Conservation (phyloP, 64 coral and sea anemone species). For the Stichodactyla mertensii region DNA sequence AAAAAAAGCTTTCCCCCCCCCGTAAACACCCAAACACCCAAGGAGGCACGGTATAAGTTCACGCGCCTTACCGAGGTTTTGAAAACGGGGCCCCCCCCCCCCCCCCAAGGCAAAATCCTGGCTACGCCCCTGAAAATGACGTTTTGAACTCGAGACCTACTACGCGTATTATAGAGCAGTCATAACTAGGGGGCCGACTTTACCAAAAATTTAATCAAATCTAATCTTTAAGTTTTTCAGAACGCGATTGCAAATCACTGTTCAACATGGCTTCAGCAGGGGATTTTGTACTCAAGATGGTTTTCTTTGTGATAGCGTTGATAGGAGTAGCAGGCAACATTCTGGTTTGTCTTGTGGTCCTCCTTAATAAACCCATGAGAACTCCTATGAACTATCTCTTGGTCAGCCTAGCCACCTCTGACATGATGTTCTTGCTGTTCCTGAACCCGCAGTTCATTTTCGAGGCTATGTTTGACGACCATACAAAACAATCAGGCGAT, state of each 20-base stretch:
- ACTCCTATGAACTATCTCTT: conserved; percentile 25
- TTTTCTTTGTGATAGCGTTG: not conserved
- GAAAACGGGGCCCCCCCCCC: too few relatives aligned
- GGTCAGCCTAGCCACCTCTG: conserved; percentile 15
- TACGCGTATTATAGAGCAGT: too few relatives aligned
- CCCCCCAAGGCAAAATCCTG: too few relatives aligned
- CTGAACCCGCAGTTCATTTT: not conserved
- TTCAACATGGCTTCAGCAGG: not conserved
- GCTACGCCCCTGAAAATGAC: too few relatives aligned
- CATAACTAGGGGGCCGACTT: too few relatives aligned
- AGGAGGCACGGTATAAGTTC: too few relatives aligned
- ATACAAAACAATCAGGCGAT: not conserved
- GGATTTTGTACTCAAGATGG: not conserved
- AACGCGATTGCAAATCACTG: not conserved
- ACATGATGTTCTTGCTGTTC: conserved; percentile 11
- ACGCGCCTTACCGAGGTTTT: too few relatives aligned
- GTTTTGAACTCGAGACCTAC: too few relatives aligned
- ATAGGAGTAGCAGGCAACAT: conserved; percentile 2
- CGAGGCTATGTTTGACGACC: not conserved
- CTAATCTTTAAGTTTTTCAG: too few relatives aligned
- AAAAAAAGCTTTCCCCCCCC: too few relatives aligned
- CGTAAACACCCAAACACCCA: too few relatives aligned
- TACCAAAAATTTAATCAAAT: too few relatives aligned
- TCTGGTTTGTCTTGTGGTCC: conserved; percentile 4
- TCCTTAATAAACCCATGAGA: conserved; percentile 23